A percentile compares a stretch with the other conserved stretches of the same genome.
Evolutionary conservation across 2,797 vertebrate genomes (phyloP).

Genomic region (Leptoclinus maculatus): DNA sequence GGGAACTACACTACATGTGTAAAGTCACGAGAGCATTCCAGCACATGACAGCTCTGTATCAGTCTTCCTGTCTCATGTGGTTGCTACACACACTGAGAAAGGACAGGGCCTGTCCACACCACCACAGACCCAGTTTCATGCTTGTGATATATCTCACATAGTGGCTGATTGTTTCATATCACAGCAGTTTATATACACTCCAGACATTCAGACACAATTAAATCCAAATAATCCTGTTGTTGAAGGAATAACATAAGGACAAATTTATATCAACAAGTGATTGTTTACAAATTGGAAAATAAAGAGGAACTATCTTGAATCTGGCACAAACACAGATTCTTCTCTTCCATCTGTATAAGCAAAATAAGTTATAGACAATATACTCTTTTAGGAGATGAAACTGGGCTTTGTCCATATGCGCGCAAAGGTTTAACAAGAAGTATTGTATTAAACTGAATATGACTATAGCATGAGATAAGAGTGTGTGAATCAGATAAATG

Average conservation of each 20-base stretch:
- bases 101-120: slow-evolving; percentile 25
- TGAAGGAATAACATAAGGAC: slow-evolving; percentile 29
- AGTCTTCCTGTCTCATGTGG: slow-evolving; percentile 26
- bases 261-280: slow-evolving; percentile 1
- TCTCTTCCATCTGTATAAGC: not conserved
- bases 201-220: not conserved
- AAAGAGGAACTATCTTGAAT: slow-evolving; percentile 6
- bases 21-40: slow-evolving; percentile 35
- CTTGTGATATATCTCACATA: slow-evolving; percentile 21
- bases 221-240: not conserved
- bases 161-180: slow-evolving; percentile 1
- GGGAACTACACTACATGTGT: slow-evolving; percentile 23
- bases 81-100: slow-evolving; percentile 15
- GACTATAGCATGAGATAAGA: not conserved
- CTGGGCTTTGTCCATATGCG: not conserved
- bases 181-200: not conserved
- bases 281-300: slow-evolving; percentile 49
- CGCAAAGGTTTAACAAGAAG: not conserved
- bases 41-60: slow-evolving; percentile 31
- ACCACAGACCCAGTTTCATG: slow-evolving; percentile 42
- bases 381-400: not conserved
- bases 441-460: slow-evolving; percentile 10
- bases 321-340: slow-evolving; percentile 16
- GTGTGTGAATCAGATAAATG: slow-evolving; percentile 37
- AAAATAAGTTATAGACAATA: not conserved